A percentile compares a stretch with the other conserved stretches of the same genome.
phyloP scores from a whole-genome alignment of 2,888 invertebrate species.

The Oxyscelio sp. region DNA sequence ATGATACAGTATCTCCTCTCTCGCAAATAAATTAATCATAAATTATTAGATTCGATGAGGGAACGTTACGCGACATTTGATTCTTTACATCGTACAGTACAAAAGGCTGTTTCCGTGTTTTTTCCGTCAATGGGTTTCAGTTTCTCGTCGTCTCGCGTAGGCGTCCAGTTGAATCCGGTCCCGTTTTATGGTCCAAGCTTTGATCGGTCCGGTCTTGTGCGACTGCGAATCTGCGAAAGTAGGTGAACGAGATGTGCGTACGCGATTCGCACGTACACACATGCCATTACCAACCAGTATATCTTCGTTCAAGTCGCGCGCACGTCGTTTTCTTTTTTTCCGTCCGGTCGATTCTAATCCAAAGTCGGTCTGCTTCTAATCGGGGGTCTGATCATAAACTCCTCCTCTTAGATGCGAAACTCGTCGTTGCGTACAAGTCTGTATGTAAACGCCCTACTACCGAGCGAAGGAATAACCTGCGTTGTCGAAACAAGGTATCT shows the following conservation, averaged over 20 bases:
- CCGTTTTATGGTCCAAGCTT: conserved; percentile 60
- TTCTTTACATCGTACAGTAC: conserved; percentile 50
- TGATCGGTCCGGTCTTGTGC: conserved; percentile 67
- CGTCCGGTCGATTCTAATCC: conserved; percentile 46
- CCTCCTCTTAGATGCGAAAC: neutral
- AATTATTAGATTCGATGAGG: conserved; percentile 73
- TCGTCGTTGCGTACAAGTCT: conserved; percentile 44
- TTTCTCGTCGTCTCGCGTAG: conserved; percentile 60
- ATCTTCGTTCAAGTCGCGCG: conserved; percentile 16
- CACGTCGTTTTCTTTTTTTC: conserved; percentile 40
- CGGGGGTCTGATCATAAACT: conserved; percentile 14
- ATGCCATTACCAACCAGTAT: conserved; percentile 48
- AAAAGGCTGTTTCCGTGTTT: conserved; percentile 48
- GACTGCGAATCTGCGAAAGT: conserved; percentile 69
- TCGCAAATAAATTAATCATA: conserved; percentile 78
- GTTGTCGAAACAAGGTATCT: conserved; percentile 9
- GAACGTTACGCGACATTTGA: conserved; percentile 67
- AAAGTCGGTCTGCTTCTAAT: no score
- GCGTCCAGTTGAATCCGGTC: conserved; percentile 64
- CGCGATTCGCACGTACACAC: conserved; percentile 65
- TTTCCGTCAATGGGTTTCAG: conserved; percentile 49
- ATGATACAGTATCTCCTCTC: conserved; percentile 74
- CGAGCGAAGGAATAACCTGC: neutral
- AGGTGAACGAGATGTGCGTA: conserved; percentile 75
- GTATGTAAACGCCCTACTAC: conserved; percentile 20